These are phyloP conservation scores for Rhyzopertha dominica DNA, from an alignment of 1,140 invertebrate genomes.

Conservation along the genomic window DNA sequence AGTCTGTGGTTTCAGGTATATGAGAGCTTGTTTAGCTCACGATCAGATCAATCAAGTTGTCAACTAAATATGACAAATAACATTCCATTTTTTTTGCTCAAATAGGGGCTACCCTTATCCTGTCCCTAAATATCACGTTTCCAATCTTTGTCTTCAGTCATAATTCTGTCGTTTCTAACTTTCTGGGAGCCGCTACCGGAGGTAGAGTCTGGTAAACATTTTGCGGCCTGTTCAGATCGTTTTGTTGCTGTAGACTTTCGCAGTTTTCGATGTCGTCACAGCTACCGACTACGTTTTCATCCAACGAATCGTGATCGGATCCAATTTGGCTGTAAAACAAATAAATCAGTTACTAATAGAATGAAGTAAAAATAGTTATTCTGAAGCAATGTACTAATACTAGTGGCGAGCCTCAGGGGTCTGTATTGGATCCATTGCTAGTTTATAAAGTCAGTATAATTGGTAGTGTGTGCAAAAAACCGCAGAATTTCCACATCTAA, in stretches of 20 bases:
- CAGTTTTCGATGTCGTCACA: conserved; percentile 54
- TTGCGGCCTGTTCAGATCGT: conserved; percentile 38
- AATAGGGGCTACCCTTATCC: too few species aligned
- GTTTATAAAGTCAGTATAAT: conserved; percentile 19
- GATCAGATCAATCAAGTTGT: too few species aligned
- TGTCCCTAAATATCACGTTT: too few species aligned
- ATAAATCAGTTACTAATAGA: conserved; percentile 17
- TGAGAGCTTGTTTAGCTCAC: too few species aligned
- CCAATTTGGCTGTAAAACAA: conserved; percentile 53
- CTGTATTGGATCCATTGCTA: conserved; percentile 1
- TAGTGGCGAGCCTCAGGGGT: conserved; percentile 5
- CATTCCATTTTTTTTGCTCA: too few species aligned
- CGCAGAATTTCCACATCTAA: conserved; percentile 29
- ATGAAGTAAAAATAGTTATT: not conserved
- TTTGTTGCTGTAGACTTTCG: conserved; percentile 45
- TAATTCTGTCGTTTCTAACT: conserved; percentile 82
- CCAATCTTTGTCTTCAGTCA: too few species aligned
- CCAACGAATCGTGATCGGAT: conserved; percentile 78
- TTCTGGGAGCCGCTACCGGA: conserved; percentile 63
- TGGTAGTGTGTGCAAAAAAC: not conserved
- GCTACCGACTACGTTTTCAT: conserved; percentile 75
- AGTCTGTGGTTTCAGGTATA: too few species aligned
- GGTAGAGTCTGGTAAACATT: conserved; percentile 58
- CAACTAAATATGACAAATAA: too few species aligned
- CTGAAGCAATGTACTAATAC: conserved; percentile 7